A percentile compares a stretch with the other conserved stretches of the same genome.
phyloP scores from a whole-genome alignment of 2,888 invertebrate species.

The Pollenia labialis region DNA sequence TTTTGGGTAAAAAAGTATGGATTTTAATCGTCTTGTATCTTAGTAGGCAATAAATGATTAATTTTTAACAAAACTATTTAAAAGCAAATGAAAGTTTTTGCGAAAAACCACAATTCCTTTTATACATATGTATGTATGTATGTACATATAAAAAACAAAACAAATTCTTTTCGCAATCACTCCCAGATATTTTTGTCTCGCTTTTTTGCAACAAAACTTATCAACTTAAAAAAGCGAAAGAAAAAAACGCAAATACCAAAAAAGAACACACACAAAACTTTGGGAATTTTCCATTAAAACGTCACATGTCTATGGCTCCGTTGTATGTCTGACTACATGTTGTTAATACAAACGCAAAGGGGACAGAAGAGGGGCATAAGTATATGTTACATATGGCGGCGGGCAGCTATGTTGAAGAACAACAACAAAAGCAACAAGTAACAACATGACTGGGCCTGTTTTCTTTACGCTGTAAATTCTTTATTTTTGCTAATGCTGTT shows the following conservation, averaged over 20 bases:
- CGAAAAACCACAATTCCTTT: too few species aligned
- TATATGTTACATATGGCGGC: background rate
- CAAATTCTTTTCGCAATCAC: too few species aligned
- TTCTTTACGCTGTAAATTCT: conserved; percentile 40
- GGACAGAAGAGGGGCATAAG: conserved; percentile 13
- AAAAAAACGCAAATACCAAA: conserved; percentile 54
- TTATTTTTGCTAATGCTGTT: conserved; percentile 30
- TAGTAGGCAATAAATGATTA: too few species aligned
- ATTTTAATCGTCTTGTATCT: too few species aligned
- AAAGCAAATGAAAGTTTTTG: too few species aligned
- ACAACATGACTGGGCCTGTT: conserved; percentile 49
- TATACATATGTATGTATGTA: too few species aligned
- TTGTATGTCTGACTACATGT: conserved; percentile 26
- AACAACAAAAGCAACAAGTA: conserved; percentile 26
- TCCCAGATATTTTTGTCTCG: background rate
- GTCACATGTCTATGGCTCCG: conserved; percentile 66
- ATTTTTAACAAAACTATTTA: too few species aligned
- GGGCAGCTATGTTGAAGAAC: background rate
- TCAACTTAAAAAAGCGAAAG: conserved; percentile 2
- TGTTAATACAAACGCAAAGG: conserved; percentile 26
- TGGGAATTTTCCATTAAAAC: conserved; percentile 75
- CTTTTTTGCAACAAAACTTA: conserved; percentile 36
- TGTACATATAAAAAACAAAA: too few species aligned
- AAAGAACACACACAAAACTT: conserved; percentile 65
- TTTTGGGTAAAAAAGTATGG: too few species aligned